These are phyloP conservation scores for Erpetoichthys calabaricus DNA, from an alignment of 2,797 vertebrate genomes.

Conservation along the genomic window DNA sequence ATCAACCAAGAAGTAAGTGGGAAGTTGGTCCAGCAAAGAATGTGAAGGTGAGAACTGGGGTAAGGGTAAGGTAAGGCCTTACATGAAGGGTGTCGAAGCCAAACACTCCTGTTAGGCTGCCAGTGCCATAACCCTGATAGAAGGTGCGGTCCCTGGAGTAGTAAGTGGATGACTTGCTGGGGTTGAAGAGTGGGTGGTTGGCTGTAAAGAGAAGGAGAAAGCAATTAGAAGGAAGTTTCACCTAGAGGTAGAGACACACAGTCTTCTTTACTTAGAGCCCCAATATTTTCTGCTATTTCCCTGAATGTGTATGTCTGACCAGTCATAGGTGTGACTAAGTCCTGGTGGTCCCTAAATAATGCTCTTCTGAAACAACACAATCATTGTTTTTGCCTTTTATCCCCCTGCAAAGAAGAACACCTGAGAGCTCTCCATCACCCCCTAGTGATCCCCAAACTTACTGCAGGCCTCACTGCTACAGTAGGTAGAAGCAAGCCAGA, in stretches of 20 bases:
- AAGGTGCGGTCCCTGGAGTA: not conserved
- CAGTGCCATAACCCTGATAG: slow-evolving; percentile 32
- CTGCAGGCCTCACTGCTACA: slow-evolving; percentile 30
- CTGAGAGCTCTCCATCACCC: not conserved
- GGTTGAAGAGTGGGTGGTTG: slow-evolving; percentile 28
- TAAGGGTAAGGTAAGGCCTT: slow-evolving; percentile 13
- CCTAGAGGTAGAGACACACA: no score
- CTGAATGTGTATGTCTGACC: no score
- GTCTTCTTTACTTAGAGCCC: no score
- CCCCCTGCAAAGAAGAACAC: no score
- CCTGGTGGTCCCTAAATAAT: not conserved
- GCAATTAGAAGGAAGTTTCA: not conserved
- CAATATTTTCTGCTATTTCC: no score
- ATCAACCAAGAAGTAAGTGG: not conserved
- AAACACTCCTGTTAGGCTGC: slow-evolving; percentile 22
- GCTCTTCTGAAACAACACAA: not conserved
- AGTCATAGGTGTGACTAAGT: no score
- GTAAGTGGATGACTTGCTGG: slow-evolving; percentile 29
- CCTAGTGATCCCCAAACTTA: slow-evolving; percentile 24
- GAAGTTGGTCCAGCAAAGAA: no score
- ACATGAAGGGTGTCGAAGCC: slow-evolving; percentile 38
- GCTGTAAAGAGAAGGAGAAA: slow-evolving; percentile 15
- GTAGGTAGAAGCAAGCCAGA: slow-evolving; percentile 21
- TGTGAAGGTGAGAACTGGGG: not conserved
- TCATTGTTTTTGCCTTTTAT: not conserved